Evolutionary conservation across 2,888 invertebrate genomes (phyloP).

Genomic region (Baccha elongata): DNA sequence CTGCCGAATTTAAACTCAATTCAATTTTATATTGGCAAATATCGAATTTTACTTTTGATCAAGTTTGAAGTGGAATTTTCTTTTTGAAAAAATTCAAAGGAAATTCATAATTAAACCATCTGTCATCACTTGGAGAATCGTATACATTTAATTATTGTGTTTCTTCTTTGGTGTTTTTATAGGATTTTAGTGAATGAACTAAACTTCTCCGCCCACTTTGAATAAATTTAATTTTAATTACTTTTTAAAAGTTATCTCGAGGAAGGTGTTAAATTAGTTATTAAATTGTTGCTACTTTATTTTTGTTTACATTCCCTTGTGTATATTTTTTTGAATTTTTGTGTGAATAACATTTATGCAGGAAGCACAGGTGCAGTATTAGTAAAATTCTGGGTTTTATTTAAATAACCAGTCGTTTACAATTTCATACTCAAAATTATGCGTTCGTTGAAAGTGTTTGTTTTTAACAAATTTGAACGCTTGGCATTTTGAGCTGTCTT

Average conservation of each 20-base stretch:
- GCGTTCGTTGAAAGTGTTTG: too few species aligned
- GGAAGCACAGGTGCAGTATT: too few species aligned
- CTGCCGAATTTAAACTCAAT: background rate
- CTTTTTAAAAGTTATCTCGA: constrained; percentile 11
- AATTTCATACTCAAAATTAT: too few species aligned
- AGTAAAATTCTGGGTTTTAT: too few species aligned
- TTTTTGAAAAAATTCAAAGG: background rate
- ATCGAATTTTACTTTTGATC: constrained; percentile 56
- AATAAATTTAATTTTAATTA: constrained; percentile 32
- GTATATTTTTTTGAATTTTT: constrained; percentile 1
- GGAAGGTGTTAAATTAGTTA: constrained; percentile 16
- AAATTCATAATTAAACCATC: background rate
- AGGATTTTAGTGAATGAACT: constrained; percentile 22
- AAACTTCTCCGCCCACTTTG: background rate
- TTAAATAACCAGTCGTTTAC: too few species aligned
- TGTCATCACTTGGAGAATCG: constrained; percentile 6
- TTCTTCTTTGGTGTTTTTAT: constrained; percentile 13
- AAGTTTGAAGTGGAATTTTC: constrained; percentile 18
- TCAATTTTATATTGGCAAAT: background rate
- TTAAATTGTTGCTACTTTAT: background rate
- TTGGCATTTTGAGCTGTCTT: too few species aligned
- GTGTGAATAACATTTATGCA: too few species aligned
- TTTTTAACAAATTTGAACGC: too few species aligned
- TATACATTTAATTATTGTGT: constrained; percentile 4
- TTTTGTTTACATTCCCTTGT: constrained; percentile 26